These are phyloP conservation scores for Athene cunicularia DNA, from an alignment of 2,113 vertebrate genomes.

Conservation along the genomic window DNA sequence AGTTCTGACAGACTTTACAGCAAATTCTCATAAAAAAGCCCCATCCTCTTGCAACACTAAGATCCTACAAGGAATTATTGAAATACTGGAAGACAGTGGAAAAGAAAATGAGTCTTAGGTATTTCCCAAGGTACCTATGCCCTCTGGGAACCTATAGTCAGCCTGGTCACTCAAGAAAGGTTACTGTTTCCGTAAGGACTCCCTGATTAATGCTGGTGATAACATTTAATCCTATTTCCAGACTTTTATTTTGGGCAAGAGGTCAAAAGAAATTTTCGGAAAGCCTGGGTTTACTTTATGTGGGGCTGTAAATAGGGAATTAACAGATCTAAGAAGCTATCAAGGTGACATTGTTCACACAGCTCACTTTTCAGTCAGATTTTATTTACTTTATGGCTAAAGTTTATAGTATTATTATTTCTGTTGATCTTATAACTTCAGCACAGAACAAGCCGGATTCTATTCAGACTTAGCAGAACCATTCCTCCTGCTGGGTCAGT, in stretches of 20 bases:
- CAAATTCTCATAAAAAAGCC: not conserved
- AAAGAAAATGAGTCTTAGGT: not conserved
- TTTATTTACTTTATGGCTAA: not conserved
- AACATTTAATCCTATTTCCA: not conserved
- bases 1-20: not conserved
- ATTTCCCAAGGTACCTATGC: not conserved
- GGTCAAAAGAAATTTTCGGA: not conserved
- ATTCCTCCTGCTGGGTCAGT: not conserved
- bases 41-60: not conserved
- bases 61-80: not conserved
- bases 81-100: not conserved
- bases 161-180: not conserved
- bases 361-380: not conserved
- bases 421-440: not conserved
- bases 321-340: not conserved
- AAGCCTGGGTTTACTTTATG: not conserved
- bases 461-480: not conserved
- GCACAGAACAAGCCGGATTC: not conserved
- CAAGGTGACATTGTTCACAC: not conserved
- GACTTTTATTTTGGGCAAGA: not conserved
- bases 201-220: not conserved
- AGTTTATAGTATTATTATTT: constrained; percentile 4
- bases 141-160: not conserved
- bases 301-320: not conserved
- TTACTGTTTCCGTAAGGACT: not conserved